Conservation (phyloP, 2,888 invertebrate species). For the Eristalinus aeneus region DNA sequence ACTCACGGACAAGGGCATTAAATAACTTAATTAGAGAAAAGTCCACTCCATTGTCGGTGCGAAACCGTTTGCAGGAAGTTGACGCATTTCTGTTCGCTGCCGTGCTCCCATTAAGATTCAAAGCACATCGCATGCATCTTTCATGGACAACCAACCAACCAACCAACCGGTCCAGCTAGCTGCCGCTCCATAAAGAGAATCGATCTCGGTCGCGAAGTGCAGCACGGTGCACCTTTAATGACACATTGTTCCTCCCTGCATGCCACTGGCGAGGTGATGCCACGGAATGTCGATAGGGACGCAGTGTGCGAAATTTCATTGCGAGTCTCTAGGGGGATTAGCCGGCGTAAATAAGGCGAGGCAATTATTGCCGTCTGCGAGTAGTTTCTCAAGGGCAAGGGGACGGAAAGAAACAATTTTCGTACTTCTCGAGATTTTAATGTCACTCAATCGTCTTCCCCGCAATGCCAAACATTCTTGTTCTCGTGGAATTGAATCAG, state of each 20-base stretch:
- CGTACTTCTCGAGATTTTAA: neutral
- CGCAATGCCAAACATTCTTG: constrained; percentile 75
- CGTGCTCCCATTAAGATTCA: neutral
- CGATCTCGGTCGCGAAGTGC: constrained; percentile 8
- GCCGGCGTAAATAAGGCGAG: neutral
- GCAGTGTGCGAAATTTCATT: neutral
- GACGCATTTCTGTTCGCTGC: neutral
- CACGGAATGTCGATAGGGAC: neutral
- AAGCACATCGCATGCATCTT: neutral
- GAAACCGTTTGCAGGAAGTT: constrained; percentile 16
- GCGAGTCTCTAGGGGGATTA: neutral
- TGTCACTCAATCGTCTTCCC: constrained; percentile 20
- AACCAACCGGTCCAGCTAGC: neutral
- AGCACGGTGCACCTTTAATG: neutral
- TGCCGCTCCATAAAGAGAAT: neutral
- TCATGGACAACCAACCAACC: neutral
- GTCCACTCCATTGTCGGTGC: neutral
- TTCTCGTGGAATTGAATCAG: constrained; percentile 83
- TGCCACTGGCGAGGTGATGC: neutral
- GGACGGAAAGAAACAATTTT: neutral
- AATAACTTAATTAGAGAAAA: neutral
- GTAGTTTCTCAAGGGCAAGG: neutral
- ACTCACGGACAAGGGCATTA: neutral
- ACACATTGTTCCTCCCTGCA: neutral
- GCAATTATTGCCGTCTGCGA: no score